Evolutionary conservation across 37 sponge, comb jelly and placozoan species (phyloP).

Genomic region (Eunapius fragilis): DNA sequence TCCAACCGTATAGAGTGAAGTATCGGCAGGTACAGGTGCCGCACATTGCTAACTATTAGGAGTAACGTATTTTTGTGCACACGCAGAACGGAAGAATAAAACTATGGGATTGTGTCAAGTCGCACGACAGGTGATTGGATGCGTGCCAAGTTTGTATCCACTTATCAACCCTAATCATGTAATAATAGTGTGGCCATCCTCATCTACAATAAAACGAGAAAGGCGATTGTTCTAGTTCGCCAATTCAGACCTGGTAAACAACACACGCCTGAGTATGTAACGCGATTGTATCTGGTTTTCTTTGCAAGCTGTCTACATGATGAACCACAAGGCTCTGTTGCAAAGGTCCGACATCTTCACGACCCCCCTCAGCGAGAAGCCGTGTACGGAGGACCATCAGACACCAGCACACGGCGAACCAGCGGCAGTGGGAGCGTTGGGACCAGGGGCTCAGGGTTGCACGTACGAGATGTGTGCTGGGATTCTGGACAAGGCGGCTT

Average conservation of each 20-base stretch:
- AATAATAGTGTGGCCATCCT: constrained; percentile 88
- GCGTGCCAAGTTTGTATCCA: not conserved
- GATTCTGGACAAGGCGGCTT: constrained; percentile 75
- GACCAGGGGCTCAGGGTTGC: constrained; percentile 61
- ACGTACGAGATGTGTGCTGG: constrained; percentile 97
- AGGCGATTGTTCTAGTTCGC: constrained; percentile 78
- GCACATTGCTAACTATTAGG: not conserved
- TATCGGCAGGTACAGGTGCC: constrained; percentile 74
- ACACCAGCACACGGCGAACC: not conserved
- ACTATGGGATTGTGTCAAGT: constrained; percentile 87
- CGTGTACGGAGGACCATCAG: not conserved
- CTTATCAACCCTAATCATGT: not conserved
- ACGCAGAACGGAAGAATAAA: constrained; percentile 67
- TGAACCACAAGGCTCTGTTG: constrained; percentile 34
- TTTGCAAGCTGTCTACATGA: constrained; percentile 75
- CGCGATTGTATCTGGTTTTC: not conserved
- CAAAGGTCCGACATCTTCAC: constrained; percentile 51
- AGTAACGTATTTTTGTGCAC: not conserved
- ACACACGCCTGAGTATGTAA: not conserved
- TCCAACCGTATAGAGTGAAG: constrained; percentile 80
- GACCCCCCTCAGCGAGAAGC: constrained; percentile 43
- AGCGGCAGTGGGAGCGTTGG: constrained; percentile 4
- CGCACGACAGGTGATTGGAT: constrained; percentile 84
- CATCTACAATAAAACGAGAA: constrained; percentile 78
- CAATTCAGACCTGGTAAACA: constrained; percentile 95